Percentiles rank a stretch among this genome's conserved stretches.
Evolutionary conservation across 2,113 vertebrate species (phyloP).

Genomic region (Mobula hypostoma): DNA sequence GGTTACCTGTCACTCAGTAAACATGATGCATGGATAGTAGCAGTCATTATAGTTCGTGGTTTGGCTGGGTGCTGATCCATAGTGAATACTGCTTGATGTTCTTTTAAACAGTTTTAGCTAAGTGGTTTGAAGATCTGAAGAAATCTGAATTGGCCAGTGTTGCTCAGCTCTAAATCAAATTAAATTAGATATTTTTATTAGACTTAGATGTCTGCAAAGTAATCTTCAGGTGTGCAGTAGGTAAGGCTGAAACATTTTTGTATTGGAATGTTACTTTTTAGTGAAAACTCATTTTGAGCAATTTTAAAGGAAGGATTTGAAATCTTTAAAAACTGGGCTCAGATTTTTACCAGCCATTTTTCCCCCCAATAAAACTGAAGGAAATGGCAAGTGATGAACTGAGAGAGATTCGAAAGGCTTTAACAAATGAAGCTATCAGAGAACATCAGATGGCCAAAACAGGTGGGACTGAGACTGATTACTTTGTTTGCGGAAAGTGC

Average conservation of each 20-base stretch:
- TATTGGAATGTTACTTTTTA: not conserved
- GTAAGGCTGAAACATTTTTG: not conserved
- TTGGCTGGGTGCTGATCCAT: not conserved
- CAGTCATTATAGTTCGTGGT: not conserved
- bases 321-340: not conserved
- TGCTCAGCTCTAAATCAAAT: not conserved
- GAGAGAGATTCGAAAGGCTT: slow-evolving; percentile 86
- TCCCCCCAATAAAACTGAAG: slow-evolving; percentile 48
- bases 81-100: not conserved
- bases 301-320: not conserved
- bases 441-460: slow-evolving; percentile 93
- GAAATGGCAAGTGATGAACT: slow-evolving; percentile 95
- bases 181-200: not conserved
- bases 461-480: slow-evolving; percentile 82
- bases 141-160: not conserved
- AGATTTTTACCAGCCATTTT: not conserved
- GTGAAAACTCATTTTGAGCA: not conserved
- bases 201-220: not conserved
- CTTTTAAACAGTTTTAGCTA: not conserved
- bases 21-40: not conserved
- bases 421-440: slow-evolving; percentile 91
- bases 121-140: not conserved
- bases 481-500: slow-evolving; percentile 87
- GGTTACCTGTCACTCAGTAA: not conserved
- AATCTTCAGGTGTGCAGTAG: not conserved